Conservation (phyloP, 2,113 vertebrate genomes). For the Grallaria varia region DNA sequence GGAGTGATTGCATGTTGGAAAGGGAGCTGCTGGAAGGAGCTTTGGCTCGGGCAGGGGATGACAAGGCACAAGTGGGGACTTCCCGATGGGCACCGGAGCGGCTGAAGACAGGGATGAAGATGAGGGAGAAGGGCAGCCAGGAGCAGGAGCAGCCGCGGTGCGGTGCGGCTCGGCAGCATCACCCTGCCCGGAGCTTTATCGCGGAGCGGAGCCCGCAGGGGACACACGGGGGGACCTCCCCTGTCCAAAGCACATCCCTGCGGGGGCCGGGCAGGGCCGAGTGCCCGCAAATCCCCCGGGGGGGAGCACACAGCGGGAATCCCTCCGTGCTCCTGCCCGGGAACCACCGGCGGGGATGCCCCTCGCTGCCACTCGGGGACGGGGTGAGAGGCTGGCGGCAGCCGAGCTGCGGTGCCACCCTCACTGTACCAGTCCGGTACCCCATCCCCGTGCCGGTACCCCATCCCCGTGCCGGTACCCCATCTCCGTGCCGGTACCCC, state of each 20-base stretch:
- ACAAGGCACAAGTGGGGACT: not conserved
- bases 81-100: rapidly evolving
- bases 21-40: not conserved
- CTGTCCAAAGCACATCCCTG: not conserved
- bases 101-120: not conserved
- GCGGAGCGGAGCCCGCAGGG: not conserved
- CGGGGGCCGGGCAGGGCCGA: not conserved
- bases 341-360: not conserved
- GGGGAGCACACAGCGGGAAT: not conserved
- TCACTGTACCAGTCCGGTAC: too few relatives aligned
- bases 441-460: too few relatives aligned
- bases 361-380: too few relatives aligned
- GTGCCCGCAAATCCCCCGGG: rapidly evolving
- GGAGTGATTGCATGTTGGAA: not conserved
- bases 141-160: not conserved
- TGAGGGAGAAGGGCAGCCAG: not conserved
- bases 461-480: too few relatives aligned
- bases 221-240: not conserved
- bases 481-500: too few relatives aligned
- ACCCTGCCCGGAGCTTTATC: not conserved
- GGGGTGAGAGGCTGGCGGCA: too few relatives aligned
- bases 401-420: too few relatives aligned
- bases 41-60: not conserved
- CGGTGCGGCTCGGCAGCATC: not conserved
- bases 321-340: not conserved